These are phyloP conservation scores for Hemicrepidius hirtus DNA, from an alignment of 2,888 invertebrate species.

Conservation along the genomic window DNA sequence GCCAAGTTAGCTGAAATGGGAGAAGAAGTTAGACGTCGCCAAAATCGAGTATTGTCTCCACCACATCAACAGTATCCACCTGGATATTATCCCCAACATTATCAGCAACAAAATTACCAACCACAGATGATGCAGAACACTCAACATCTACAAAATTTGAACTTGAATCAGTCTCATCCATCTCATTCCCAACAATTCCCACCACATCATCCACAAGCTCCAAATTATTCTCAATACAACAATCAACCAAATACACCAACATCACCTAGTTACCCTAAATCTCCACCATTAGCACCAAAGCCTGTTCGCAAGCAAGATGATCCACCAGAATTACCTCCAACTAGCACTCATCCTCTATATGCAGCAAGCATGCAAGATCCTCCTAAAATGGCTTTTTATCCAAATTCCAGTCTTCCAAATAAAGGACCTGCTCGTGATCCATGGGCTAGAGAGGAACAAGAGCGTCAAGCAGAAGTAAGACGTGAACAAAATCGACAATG, in stretches of 20 bases:
- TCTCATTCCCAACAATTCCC: slow-evolving; percentile 33
- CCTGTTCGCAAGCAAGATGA: slow-evolving; percentile 68
- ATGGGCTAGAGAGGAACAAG: slow-evolving; percentile 95
- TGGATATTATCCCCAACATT: slow-evolving; percentile 65
- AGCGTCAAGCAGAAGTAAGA: slow-evolving; percentile 82
- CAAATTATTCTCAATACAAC: slow-evolving; percentile 50
- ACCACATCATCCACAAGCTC: slow-evolving; percentile 57
- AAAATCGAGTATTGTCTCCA: slow-evolving; percentile 70
- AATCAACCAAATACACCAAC: slow-evolving; percentile 72
- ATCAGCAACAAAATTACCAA: slow-evolving; percentile 58
- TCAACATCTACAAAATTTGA: slow-evolving; percentile 65
- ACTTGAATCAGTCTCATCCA: slow-evolving; percentile 56
- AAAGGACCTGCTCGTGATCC: slow-evolving; percentile 82
- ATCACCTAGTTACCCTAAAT: slow-evolving; percentile 68
- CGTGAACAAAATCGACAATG: slow-evolving; percentile 84
- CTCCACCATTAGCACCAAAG: slow-evolving; percentile 76
- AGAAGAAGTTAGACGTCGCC: slow-evolving; percentile 83
- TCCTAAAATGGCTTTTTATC: slow-evolving; percentile 83
- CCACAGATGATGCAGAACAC: slow-evolving; percentile 48
- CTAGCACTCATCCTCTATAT: slow-evolving; percentile 83
- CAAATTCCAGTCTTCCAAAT: slow-evolving; percentile 69
- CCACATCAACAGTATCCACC: slow-evolving; percentile 61
- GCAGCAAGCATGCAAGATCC: slow-evolving; percentile 85
- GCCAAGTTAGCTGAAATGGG: slow-evolving; percentile 88
- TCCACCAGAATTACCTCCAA: slow-evolving; percentile 80